phyloP scores from a whole-genome alignment of 2,888 invertebrate genomes.

The Fabriciana adippe region DNA sequence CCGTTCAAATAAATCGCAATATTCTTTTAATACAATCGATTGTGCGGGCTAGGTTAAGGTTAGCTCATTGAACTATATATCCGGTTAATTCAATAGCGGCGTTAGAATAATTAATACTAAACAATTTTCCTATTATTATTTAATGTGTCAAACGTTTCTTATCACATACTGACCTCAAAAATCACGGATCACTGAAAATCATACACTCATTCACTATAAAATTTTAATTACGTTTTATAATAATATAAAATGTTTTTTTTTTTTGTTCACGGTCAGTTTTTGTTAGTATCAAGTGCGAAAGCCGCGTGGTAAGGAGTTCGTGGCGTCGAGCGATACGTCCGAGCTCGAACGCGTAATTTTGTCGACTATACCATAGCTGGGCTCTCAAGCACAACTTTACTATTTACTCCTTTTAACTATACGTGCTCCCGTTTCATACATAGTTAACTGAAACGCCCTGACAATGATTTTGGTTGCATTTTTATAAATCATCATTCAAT shows the following conservation, averaged over 20 bases:
- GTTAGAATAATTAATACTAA: constrained; percentile 13
- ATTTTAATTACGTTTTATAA: constrained; percentile 1
- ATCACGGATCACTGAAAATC: constrained; percentile 54
- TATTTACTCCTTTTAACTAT: constrained; percentile 49
- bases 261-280: constrained; percentile 36
- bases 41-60: constrained; percentile 46
- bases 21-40: constrained; percentile 36
- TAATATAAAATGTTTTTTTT: constrained; percentile 30
- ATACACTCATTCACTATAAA: constrained; percentile 56
- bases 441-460: constrained; percentile 38
- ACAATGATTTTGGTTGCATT: background rate
- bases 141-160: constrained; percentile 39
- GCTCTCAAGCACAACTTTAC: constrained; percentile 48
- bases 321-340: constrained; percentile 58
- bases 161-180: constrained; percentile 62
- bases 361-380: constrained; percentile 57
- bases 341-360: constrained; percentile 58
- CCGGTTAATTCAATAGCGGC: constrained; percentile 34
- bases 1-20: constrained; percentile 11
- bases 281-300: constrained; percentile 40
- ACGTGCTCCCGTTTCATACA: constrained; percentile 35
- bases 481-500: background rate
- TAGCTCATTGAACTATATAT: constrained; percentile 48
- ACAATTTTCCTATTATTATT: constrained; percentile 5
- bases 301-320: constrained; percentile 57